A percentile compares a stretch with the other conserved stretches of the same genome.
Conservation (phyloP, 2,888 invertebrate species). For the Allacma fusca region DNA sequence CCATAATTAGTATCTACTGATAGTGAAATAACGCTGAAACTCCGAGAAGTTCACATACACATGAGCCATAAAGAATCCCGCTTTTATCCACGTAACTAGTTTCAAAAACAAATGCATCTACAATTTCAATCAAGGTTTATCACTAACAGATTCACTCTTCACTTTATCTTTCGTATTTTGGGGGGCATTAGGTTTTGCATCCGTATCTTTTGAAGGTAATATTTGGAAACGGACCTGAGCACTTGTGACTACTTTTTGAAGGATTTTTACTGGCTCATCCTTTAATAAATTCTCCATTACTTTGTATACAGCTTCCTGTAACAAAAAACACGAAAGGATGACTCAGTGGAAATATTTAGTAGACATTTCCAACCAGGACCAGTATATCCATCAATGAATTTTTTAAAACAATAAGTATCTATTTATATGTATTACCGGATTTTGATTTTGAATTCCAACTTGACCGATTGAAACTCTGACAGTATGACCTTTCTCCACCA, state of each 20-base stretch:
- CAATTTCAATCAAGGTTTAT: neutral
- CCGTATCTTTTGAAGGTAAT: slow-evolving; percentile 48
- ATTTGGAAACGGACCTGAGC: slow-evolving; percentile 55
- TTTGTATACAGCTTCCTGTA: slow-evolving; percentile 54
- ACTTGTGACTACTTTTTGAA: slow-evolving; percentile 55
- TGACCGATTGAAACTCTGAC: slow-evolving; percentile 52
- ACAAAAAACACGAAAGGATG: neutral
- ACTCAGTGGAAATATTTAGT: neutral
- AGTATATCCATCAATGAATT: neutral
- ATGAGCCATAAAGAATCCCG: neutral
- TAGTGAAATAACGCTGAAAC: too few relatives aligned
- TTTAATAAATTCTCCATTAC: slow-evolving; percentile 48
- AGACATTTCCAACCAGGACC: slow-evolving; percentile 3
- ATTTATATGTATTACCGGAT: slow-evolving; percentile 47
- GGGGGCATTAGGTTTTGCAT: neutral
- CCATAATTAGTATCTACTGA: too few relatives aligned
- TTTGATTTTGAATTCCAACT: slow-evolving; percentile 38
- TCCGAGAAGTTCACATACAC: too few relatives aligned
- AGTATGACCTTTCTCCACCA: slow-evolving; percentile 52
- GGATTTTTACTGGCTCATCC: slow-evolving; percentile 47
- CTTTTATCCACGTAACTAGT: too few relatives aligned
- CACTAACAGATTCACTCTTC: slow-evolving; percentile 17
- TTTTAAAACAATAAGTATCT: slow-evolving; percentile 2
- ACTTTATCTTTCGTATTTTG: slow-evolving; percentile 14
- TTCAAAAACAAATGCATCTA: neutral